These are phyloP conservation scores for Leptinotarsa lineolata DNA, from an alignment of 1,140 invertebrate species.

Conservation along the genomic window DNA sequence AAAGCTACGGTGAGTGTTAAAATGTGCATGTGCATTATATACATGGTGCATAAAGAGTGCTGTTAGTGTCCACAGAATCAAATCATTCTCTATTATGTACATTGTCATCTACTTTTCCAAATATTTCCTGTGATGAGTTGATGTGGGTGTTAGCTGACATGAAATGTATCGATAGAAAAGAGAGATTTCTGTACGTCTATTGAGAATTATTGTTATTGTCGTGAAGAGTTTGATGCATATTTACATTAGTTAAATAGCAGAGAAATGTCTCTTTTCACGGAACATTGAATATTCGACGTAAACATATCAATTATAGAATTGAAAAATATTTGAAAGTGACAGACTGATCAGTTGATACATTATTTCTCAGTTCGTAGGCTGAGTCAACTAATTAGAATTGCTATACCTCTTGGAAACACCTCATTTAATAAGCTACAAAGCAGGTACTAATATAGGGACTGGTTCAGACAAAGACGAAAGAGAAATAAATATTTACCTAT, in stretches of 20 bases:
- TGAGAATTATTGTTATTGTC: no score
- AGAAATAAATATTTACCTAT: no score
- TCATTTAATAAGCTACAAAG: slow-evolving; percentile 11
- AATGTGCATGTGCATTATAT: slow-evolving; percentile 42
- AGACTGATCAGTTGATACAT: no score
- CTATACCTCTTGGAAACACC: neutral
- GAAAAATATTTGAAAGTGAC: no score
- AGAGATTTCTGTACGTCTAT: slow-evolving; percentile 28
- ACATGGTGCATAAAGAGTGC: slow-evolving; percentile 38
- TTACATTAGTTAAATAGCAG: slow-evolving; percentile 9
- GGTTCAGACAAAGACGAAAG: neutral
- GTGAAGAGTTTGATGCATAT: neutral
- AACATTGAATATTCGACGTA: neutral
- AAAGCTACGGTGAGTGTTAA: slow-evolving; percentile 20
- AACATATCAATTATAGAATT: no score
- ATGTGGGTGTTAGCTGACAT: no score
- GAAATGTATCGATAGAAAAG: neutral
- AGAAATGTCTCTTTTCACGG: slow-evolving; percentile 32
- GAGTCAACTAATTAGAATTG: neutral
- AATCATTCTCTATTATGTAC: slow-evolving; percentile 32
- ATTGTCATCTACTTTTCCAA: slow-evolving; percentile 10
- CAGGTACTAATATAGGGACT: neutral
- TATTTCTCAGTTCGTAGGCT: no score
- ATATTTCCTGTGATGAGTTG: neutral
- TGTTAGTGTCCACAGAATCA: slow-evolving; percentile 31